Base-by-base conservation (phyloP, 2,797 vertebrate species). In the Coranthus polyacanthus region DNA sequence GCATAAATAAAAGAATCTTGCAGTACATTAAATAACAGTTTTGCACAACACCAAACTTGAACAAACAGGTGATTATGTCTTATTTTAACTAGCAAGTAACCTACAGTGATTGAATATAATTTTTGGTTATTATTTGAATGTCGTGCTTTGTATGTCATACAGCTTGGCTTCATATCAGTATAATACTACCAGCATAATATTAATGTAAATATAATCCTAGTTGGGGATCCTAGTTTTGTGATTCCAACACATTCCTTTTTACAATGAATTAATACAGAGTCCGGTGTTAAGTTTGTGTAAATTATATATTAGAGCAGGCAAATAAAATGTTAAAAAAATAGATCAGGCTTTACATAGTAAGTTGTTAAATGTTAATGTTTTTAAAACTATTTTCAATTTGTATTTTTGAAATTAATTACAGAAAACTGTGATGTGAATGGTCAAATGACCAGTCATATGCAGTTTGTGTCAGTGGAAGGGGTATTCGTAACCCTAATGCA, bases 401-500 rank as follows among this genome's bases (percentile, higher is more conserved):
- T 21, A 4, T 32, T 32, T 32, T 32, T 10, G 8, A 32, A 7
- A 8, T 32, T 6, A 29, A 29, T 29, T 32, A 32, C 8, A 32
- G 29, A 32, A 32, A 15, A 12, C 52, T 32, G 8, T 46, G 8
- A 36, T 52, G 9, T 13, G 5, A 4, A 32, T 39, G 12, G 20
- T 57, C 20, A 47, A 46, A 56, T 36, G 32, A 56, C 22, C n/a
- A 45, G n/a, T 50, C 47, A n/a, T 41, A 38, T 60, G 20, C 22
- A 49, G 10, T 62, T 43, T 59, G 53, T 68, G 56, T 60, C 60
- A 38, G 34, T 18, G 21, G 2, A 52, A 38, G 45, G 24, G 58
- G 49, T 74, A 57, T 87, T 77, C 20, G 67, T 82, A 72, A 72
- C 50, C 62, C 55, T 75, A 54, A 72, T 79, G 64, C 70, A 69